Evolutionary conservation across 2,113 vertebrate species (phyloP).

Genomic region (Cheilinus undulatus): DNA sequence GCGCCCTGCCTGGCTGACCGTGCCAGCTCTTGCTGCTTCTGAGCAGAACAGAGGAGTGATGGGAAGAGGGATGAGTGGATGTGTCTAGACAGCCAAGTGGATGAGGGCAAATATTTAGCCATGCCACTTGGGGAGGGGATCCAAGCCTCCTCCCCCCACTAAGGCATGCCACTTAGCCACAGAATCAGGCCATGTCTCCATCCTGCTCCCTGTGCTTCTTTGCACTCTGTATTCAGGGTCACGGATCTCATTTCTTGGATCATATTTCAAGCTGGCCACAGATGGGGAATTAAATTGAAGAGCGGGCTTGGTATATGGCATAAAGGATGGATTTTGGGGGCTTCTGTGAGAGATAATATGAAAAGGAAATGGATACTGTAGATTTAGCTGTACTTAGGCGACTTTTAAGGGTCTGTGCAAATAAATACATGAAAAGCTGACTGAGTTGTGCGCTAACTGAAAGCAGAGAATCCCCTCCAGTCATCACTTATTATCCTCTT

Average conservation of each 20-base stretch:
- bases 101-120: constrained; percentile 85
- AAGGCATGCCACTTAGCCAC: constrained; percentile 65
- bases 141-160: constrained; percentile 51
- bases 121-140: constrained; percentile 74
- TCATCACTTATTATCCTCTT: constrained; percentile 53
- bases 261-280: constrained; percentile 85
- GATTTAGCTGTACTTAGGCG: constrained; percentile 50
- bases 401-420: constrained; percentile 50
- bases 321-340: constrained; percentile 63
- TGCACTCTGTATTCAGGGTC: constrained; percentile 86
- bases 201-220: constrained; percentile 49
- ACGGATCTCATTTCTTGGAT: constrained; percentile 88
- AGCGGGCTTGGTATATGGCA: constrained; percentile 72
- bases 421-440: constrained; percentile 51
- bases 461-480: constrained; percentile 34
- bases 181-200: constrained; percentile 67
- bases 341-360: constrained; percentile 44
- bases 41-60: constrained; percentile 60
- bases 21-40: constrained; percentile 67
- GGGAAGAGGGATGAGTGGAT: constrained; percentile 71
- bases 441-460: constrained; percentile 40
- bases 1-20: constrained; percentile 65
- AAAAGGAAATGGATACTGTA: constrained; percentile 63
- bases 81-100: constrained; percentile 77
- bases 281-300: constrained; percentile 87